Evolutionary conservation across 2,797 vertebrate species (phyloP), one percentile per base, ranked within the genome.

Genomic region (Rhinophrynus dorsalis): DNA sequence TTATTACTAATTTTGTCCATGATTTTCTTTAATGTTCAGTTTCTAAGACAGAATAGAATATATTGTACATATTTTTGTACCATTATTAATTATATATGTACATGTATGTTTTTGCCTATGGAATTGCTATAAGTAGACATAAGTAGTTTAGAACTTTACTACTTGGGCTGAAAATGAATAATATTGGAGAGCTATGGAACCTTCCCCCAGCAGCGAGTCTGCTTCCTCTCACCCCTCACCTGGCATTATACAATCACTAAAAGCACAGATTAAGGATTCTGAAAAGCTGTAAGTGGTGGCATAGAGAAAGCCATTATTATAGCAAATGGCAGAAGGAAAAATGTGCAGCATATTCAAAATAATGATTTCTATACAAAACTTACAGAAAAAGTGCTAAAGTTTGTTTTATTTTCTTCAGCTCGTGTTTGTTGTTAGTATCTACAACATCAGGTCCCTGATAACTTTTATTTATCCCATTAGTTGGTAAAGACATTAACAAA

Each of bases 201-300:
- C 9, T 54, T 26, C 2, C 33, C 32, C 26, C 40, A 30, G 51
- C 33, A 17, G 51, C 20, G 29, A 42, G 21, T 17, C 18, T 63
- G 33, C 30, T 3, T 45, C 13, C 55, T 26, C 38, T 56, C 18
- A 57, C 8, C 8, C 40, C 42, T 35, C 20, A 27, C n/a, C 21
- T 47, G 64, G 10, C 21, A 24, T 26, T 48, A 47, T 44, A 18
- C 56, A 66, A 26, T 33, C 52, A 26, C 64, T 57, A 67, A 57
- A 67, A 67, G 64, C 52, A 47, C 48, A 13, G 51, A 55, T 67
- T 57, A 47, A 48, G 40, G 42, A 4, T 48, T 57, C 29, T 67
- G 20, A 57, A 48, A 57, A 44, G 52, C 52, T 57, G 13, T 55
- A 45, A 57, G 52, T 47, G 27, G 62, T 15, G 18, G 18, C 10